Evolutionary conservation across 2,113 vertebrate genomes (phyloP).

Genomic region (Vanacampus margaritifer): DNA sequence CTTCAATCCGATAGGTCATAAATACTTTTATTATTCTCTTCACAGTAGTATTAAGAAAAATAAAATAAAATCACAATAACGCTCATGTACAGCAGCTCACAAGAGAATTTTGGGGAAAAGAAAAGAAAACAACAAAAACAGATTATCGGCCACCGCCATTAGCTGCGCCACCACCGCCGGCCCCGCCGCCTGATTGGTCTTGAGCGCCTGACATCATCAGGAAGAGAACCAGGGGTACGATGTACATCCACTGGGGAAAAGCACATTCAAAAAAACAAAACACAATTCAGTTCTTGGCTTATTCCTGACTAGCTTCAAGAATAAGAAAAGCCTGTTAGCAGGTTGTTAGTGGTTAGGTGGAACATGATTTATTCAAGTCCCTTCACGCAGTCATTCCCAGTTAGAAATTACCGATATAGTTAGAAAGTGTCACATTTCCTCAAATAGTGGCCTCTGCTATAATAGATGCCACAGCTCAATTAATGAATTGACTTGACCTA

Average conservation of each 20-base stretch:
- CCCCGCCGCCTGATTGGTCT: conserved; percentile 83
- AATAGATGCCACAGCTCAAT: background rate
- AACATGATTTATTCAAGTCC: background rate
- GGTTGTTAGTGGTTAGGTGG: background rate
- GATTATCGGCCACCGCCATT: conserved; percentile 74
- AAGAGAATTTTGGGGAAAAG: conserved; percentile 6
- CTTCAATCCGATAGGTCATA: conserved; percentile 42
- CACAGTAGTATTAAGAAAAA: conserved; percentile 58
- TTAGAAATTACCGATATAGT: background rate
- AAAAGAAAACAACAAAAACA: conserved; percentile 4
- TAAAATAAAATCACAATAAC: conserved; percentile 23
- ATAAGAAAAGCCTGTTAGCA: background rate
- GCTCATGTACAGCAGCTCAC: conserved; percentile 12
- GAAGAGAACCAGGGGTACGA: conserved; percentile 89
- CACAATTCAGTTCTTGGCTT: background rate
- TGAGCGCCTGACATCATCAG: conserved; percentile 94
- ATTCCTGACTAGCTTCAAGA: background rate
- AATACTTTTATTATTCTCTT: conserved; percentile 63
- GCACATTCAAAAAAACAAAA: background rate
- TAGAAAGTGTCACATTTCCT: background rate
- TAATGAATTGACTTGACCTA: background rate
- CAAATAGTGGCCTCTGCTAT: background rate
- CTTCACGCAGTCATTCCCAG: background rate
- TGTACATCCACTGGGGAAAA: conserved; percentile 89
- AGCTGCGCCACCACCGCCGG: conserved; percentile 71